Base-by-base conservation (phyloP, 2,113 vertebrate species). In the Poicephalus meyeri region DNA sequence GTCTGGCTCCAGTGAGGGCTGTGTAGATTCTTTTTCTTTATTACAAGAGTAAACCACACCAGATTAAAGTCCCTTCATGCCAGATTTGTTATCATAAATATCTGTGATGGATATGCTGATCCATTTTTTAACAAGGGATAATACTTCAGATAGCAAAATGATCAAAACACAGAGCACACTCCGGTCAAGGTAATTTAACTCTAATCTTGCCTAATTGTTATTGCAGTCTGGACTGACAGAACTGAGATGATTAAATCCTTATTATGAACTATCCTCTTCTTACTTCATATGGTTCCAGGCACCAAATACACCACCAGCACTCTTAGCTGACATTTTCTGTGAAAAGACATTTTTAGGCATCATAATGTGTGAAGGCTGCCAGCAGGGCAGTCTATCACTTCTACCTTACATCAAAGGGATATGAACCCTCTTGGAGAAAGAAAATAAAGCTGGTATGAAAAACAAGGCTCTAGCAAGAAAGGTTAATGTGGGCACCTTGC, bases 301-400 rank as follows among this genome's bases (percentile, higher is more conserved):
- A 0, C 70, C 86, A 86, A 84, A 93, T 39, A 83, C 92, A 86
- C 78, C 4, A 12, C 52, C 77, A 90, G 35, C 49, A 61, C 42
- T 95, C 26, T 72, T 92, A 77, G 70, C 68, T 91, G 88, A 91
- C 73, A 74, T 92, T 89, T 95, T 93, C 90, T 24, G 28, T 71
- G 65, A 92, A 84, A 91, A 93, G 76, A 87, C 80, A 79, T 84
- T 93, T 96, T 96, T 91, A 93, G 80, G 86, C 39, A 91, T 86
- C 77, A 84, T 82, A 89, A 84, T 26, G 65, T 94, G 82, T 85
- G 86, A 96, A 95, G 86, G 77, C 86, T 95, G 91, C 77, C 92
- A 96, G 90, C 88, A 92, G 86, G 88, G n/a, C 80, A 93, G 95
- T 93, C 95, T 96, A 87, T 93, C 94, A 92, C 95, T 95, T 95